phyloP scores from a whole-genome alignment of 2,113 vertebrate species.

The Sinosuthora webbiana region DNA sequence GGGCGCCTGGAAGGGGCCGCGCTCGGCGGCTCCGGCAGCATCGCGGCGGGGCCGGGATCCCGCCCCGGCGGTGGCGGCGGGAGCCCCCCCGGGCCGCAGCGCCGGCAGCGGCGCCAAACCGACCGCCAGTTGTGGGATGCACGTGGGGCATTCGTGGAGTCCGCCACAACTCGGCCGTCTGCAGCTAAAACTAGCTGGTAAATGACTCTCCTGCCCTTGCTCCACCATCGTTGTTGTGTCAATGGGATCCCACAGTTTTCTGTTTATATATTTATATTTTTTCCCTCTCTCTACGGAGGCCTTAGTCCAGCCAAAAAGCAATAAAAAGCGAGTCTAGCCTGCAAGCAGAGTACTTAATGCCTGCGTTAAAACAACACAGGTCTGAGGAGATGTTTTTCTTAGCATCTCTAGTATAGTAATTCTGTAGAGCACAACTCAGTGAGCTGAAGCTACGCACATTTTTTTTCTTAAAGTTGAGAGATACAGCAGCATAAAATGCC shows the following conservation, averaged over 20 bases:
- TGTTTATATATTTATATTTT: background rate
- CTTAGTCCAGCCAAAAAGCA: background rate
- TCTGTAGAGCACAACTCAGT: background rate
- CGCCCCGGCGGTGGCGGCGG: background rate
- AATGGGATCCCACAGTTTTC: accelerated
- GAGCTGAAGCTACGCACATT: accelerated
- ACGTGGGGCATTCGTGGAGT: accelerated
- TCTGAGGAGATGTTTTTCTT: background rate
- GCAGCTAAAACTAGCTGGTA: accelerated
- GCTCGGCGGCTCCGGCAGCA: background rate
- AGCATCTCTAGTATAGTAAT: background rate
- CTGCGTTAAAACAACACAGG: accelerated
- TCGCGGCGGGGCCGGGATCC: background rate
- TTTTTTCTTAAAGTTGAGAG: background rate
- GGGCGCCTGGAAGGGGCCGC: background rate
- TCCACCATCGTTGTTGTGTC: background rate
- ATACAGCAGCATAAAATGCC: background rate
- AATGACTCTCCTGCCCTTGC: background rate
- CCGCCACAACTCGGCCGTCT: background rate
- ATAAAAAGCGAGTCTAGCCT: background rate
- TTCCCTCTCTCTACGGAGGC: background rate
- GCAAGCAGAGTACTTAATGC: too few species aligned
- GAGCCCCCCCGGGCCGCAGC: background rate
- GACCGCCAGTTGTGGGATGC: background rate
- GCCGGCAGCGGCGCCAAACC: background rate